Evolutionary conservation across 1,140 invertebrate species (phyloP), one percentile per base, ranked within the genome.

Genomic region (Leptinotarsa undecemlineata): DNA sequence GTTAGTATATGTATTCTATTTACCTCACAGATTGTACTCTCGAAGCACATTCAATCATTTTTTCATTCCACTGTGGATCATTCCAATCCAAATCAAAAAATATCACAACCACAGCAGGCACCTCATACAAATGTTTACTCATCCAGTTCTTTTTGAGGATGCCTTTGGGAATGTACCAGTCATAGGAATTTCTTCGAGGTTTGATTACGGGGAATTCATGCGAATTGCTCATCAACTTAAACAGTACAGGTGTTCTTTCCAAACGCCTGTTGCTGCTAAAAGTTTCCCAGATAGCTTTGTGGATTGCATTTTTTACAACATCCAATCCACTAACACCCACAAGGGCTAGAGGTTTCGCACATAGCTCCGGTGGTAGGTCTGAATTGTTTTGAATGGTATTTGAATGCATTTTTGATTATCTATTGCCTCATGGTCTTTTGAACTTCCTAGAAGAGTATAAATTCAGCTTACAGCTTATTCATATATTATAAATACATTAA

Each of bases 11-110:
- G 11, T 42, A 11, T 42, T 11, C n/a, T 26, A 70, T 51, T 71
- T 86, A 93, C 92, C 93, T 92, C 66, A 98, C 89, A 23, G 92
- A 91, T 85, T 98, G 94, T n/a, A 98, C 92, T 82, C 92, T 90
- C 1, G 93, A 93, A 6, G 95, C 92, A 87, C 96, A 98, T 86
- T 98, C 96, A 80, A 95, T 91, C 83, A 96, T 95, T 82, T 95
- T 98, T 79, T 98, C 96, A 81, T 94, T 93, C 96, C 96, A 99
- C 67, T 93, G 88, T 1, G 90, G 87, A 86, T 98, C 96, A 85
- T 97, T 95, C 98, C 98, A 99, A 87, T 99, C 96, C 79, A 99
- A 90, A 82, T 99, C 97, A 86, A 95, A 96, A 85, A 99, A 99
- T 51, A 97, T 90, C 11, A 98, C 95, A 68, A 98, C 92, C 1